Evolutionary conservation across 2,797 vertebrate species (phyloP).

Genomic region (Picus viridis): DNA sequence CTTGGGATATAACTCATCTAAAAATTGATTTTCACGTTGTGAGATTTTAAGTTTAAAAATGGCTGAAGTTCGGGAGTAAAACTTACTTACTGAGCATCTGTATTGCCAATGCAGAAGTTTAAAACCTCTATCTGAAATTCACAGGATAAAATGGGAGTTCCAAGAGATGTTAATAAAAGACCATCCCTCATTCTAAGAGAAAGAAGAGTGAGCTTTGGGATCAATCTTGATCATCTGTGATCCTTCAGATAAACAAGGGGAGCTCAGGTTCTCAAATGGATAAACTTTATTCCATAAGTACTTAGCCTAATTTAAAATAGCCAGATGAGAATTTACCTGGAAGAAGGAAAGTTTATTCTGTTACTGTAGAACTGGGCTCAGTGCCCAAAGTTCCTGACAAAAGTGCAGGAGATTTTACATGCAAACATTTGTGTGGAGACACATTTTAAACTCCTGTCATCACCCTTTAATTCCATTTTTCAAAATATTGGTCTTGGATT

Average conservation of each 20-base stretch:
- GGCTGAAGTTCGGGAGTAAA: background rate
- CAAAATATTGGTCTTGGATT: background rate
- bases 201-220: background rate
- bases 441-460: background rate
- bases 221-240: background rate
- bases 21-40: background rate
- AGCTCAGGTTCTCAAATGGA: background rate
- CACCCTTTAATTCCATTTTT: background rate
- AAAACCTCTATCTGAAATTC: background rate
- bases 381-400: background rate
- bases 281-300: background rate
- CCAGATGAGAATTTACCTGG: background rate
- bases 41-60: background rate
- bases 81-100: background rate
- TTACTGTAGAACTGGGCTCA: background rate
- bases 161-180: background rate
- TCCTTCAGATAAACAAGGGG: background rate
- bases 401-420: background rate
- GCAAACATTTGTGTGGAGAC: background rate
- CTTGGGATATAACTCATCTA: background rate
- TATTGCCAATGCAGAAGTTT: background rate
- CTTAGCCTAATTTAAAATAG: background rate
- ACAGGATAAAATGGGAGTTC: background rate
- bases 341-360: background rate
- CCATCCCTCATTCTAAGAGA: background rate